Evolutionary conservation across 2,113 vertebrate species (phyloP), one percentile per base, ranked within the genome.

Genomic region (Ranitomeya variabilis): DNA sequence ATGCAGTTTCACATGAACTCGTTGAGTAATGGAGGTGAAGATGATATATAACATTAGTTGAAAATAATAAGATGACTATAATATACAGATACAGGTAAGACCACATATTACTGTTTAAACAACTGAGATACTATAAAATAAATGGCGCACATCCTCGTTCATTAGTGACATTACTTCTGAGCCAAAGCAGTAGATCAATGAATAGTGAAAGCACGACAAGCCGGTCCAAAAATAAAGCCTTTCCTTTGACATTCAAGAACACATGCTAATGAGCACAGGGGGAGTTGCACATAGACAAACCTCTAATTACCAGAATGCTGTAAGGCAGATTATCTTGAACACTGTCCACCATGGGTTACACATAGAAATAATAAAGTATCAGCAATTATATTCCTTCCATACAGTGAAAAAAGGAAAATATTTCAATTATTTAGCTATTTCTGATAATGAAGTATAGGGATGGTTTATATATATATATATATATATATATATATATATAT

Each of bases 261-360:
- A 83, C 81, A 83, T 69, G 45, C 64, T 83, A 83, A 83, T 83
- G 81, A 83, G 81, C 81, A 83, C 23, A 54, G 45, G 16, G 81
- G 60, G 64, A 83, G 64, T 37, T 67, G 19, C 62, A 83, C 64
- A 83, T 54, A 83, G 81, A 54, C 19, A 45, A 69, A 54, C 45
- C 81, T 67, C 45, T 23, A 83, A 83, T 83, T 83, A 37, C 64
- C 37, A 83, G 12, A 9, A 67, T 10, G 21, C 45, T 69, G 62
- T 45, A 51, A 83, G 60, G 66, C 37, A 66, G 14, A 66, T 83
- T 66, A 45, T 45, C 37, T 45, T 45, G 37, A 45, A 45, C 3
- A 45, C 3, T 45, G 37, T 5, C 37, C 37, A 45, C 37, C 37
- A 45, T 45, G 37, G 37, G 37, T 57, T 16, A 37, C 31, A 62